phyloP scores from a whole-genome alignment of 2,113 vertebrate species.

The Aldabrachelys gigantea region DNA sequence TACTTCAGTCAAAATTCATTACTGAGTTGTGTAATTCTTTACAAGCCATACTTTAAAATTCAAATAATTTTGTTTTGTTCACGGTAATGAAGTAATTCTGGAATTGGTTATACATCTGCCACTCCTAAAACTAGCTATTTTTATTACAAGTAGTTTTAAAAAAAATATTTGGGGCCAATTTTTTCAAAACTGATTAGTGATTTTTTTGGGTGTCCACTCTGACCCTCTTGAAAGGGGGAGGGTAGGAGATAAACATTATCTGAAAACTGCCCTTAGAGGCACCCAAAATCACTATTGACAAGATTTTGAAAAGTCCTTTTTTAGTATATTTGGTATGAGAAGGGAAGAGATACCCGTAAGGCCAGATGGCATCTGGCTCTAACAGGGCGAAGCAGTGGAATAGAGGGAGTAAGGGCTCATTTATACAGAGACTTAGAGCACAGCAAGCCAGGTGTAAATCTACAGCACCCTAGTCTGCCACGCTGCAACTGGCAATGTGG shows the following conservation, averaged over 20 bases:
- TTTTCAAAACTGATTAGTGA: neutral
- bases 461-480: neutral
- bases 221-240: neutral
- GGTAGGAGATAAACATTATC: neutral
- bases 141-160: neutral
- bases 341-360: neutral
- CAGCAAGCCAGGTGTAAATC: neutral
- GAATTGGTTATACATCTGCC: neutral
- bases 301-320: neutral
- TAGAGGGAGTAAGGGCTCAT: neutral
- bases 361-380: neutral
- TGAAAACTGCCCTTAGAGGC: neutral
- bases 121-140: neutral
- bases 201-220: neutral
- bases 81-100: conserved; percentile 17
- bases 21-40: conserved; percentile 33
- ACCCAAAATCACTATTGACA: neutral
- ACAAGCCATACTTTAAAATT: conserved; percentile 46
- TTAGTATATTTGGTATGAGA: neutral
- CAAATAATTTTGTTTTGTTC: neutral
- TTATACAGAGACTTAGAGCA: neutral
- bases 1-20: conserved; percentile 51
- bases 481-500: neutral
- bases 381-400: neutral
- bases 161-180: neutral